Evolutionary conservation across 2,888 invertebrate species (phyloP).

Genomic region (Amblyjoppa fuscipennis): DNA sequence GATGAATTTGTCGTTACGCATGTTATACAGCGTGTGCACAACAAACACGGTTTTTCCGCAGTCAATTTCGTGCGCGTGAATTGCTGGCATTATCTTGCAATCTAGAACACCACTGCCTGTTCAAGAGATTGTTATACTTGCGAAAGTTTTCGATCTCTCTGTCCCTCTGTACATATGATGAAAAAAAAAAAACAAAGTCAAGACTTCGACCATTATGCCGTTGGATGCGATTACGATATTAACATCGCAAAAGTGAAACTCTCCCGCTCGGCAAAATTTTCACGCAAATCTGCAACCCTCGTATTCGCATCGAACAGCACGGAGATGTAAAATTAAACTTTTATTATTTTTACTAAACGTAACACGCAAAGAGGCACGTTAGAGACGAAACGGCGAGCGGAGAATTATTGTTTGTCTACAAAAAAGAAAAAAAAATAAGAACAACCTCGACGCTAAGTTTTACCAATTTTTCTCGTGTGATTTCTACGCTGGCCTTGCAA

Average conservation of each 20-base stretch:
- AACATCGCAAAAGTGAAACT: conserved; percentile 16
- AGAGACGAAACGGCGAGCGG: conserved; percentile 55
- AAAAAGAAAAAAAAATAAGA: conserved; percentile 28
- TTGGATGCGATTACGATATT: conserved; percentile 40
- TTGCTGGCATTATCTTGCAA: conserved; percentile 42
- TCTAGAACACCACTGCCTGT: conserved; percentile 61
- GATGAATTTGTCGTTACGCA: not conserved
- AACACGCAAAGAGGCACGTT: conserved; percentile 42
- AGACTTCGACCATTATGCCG: conserved; percentile 45
- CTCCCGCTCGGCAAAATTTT: not conserved
- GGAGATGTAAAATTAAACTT: conserved; percentile 19
- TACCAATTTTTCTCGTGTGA: conserved; percentile 80
- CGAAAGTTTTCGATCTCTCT: conserved; percentile 34
- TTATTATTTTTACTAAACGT: conserved; percentile 63
- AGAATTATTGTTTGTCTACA: conserved; percentile 39
- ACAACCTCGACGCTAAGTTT: conserved; percentile 47
- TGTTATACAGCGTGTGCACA: not conserved
- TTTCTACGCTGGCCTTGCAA: conserved; percentile 84
- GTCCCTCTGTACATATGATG: conserved; percentile 54
- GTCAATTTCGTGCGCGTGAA: conserved; percentile 34
- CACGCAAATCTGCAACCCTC: not conserved
- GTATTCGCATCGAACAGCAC: conserved; percentile 50
- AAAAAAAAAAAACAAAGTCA: conserved; percentile 11
- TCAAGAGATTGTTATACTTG: conserved; percentile 28
- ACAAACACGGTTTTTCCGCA: conserved; percentile 35